Base-by-base conservation (phyloP, 2,113 vertebrate species). In the Triplophysa rosa region DNA sequence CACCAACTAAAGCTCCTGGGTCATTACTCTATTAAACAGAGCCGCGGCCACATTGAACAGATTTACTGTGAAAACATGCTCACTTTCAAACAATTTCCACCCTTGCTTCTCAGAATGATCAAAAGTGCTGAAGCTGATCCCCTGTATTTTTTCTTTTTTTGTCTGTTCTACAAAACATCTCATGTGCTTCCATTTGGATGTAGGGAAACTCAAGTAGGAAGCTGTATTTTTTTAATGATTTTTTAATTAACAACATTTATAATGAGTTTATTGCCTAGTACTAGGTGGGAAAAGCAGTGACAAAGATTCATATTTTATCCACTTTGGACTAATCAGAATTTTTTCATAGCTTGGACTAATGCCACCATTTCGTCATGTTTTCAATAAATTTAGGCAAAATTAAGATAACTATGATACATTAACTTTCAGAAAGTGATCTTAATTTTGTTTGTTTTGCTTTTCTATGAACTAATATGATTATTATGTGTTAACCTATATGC, bases 231-330 rank as follows among this genome's bases (percentile, higher is more conserved):
- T 91, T 88, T 90, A 89, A 80, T 85, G 85, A 79, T 86, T 90
- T 89, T 88, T 88, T 85, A 81, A 85, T 90, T 89, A 21, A 92
- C 88, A 90, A 89, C 88, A 86, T 79, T 89, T 89, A 86, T 88
- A 91, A 91, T 90, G 87, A 90, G 90, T 91, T 90, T 90, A 93
- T 83, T 76, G 84, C 64, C 16, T 77, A 77, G 59, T 86, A 88
- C 90, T 81, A 87, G 84, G 88, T 83, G 85, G 65, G 85, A 90
- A 86, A 89, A 86, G 87, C 84, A 86, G 81, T 86, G 86, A 89
- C 84, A 84, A 81, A 85, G 87, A 86, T 78, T 80, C 52, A 70
- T 66, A 24, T 77, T 91, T 89, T 91, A 90, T 88, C 80, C 2
- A 47, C 16, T 70, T 54, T 79, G 4, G 67, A 54, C 68, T 62